Base-by-base conservation (phyloP, 2,113 vertebrate genomes). In the Varanus salvator region DNA sequence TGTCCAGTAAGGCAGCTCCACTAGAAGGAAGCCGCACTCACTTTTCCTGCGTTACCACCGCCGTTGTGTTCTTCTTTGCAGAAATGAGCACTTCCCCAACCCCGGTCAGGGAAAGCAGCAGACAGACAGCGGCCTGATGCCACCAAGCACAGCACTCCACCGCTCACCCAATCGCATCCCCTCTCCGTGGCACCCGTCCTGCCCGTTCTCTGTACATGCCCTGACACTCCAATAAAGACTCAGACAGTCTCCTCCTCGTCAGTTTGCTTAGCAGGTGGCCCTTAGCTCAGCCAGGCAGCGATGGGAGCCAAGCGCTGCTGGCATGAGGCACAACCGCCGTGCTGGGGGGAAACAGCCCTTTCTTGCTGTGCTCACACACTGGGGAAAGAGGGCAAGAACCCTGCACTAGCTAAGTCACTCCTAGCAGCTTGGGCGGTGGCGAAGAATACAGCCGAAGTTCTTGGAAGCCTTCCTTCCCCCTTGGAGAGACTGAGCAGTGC, bases 201-300 rank as follows among this genome's bases (percentile, higher is more conserved):
- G 29, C 34, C 7, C 66, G 7, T 69, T 90, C 52, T 60, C 34
- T 91, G 86, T 80, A 80, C 64, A 80, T 27, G 50, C 50, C 81
- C 90, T 71, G 60, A 50, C n/a, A 57, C 27, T 78, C 81, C 82
- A 91, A 91, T 91, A 91, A 91, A 91, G 81, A 31, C 75, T 78
- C 76, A 69, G 15, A 48, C 60, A 29, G 15, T 85, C 84, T 78
- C 64, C 74, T 72, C 38, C 74, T 72, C 31, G 34, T 85, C 38
- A 19, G 23, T 88, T 77, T 88, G 60, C 38, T 29, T 91, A 60
- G 52, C 19, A 69, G 25, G 68, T 12, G 1, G n/a, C 57, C 89
- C 78, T 34, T 76, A 66, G 78, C 60, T 5, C 12, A 44, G 1
- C 7, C 44, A 25, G 7, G 21, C 17, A 48, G 31, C 31, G 25